Conservation (phyloP, 2,113 vertebrate genomes). For the Neolamprologus falcicula region DNA sequence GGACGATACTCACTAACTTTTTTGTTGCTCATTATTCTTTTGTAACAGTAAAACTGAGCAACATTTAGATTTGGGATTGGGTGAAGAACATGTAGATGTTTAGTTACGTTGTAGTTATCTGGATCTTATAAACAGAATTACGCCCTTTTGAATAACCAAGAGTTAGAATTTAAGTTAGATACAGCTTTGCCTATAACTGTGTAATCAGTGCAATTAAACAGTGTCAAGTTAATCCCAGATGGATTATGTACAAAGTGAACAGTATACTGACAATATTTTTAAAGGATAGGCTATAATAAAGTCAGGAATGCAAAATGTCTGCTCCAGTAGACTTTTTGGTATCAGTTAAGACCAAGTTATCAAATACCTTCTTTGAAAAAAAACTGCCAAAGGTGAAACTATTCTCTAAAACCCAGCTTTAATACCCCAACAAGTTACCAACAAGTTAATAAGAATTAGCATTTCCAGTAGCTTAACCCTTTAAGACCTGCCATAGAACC, state of each 20-base stretch:
- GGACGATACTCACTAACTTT: neutral
- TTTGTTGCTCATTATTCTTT: neutral
- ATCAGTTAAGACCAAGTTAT: neutral
- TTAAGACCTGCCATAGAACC: neutral
- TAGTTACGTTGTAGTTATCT: neutral
- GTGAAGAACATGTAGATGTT: neutral
- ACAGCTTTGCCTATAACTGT: neutral
- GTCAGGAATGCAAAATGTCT: neutral
- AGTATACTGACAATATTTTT: neutral
- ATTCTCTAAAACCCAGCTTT: neutral
- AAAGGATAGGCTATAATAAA: neutral
- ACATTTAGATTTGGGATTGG: neutral
- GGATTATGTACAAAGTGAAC: neutral
- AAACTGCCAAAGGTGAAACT: neutral
- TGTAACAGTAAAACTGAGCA: neutral
- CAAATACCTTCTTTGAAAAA: neutral
- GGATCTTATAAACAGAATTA: neutral
- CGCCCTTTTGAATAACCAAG: neutral
- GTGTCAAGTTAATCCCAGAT: neutral
- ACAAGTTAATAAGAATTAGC: neutral
- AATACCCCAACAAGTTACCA: neutral
- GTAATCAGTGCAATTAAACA: neutral
- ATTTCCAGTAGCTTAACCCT: neutral
- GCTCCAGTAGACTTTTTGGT: neutral
- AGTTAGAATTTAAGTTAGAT: neutral